A percentile compares a stretch with the other conserved stretches of the same genome.
phyloP scores from a whole-genome alignment of 2,113 vertebrate genomes.

The Notothenia coriiceps region DNA sequence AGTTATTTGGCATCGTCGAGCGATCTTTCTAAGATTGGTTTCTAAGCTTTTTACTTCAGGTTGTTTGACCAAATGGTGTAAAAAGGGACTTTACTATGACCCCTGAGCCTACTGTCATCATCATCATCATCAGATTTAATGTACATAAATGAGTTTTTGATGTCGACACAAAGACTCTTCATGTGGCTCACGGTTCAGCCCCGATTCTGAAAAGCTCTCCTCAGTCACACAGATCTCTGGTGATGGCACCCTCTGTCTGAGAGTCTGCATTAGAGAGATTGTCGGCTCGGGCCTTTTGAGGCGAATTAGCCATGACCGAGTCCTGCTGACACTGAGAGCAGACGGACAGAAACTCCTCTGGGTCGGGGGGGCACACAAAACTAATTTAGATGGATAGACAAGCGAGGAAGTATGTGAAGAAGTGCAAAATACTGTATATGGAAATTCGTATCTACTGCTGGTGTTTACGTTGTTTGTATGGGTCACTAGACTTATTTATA shows the following conservation, averaged over 20 bases:
- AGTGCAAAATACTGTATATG: not conserved
- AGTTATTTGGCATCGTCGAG: constrained; percentile 2
- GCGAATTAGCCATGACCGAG: constrained; percentile 68
- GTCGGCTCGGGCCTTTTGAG: constrained; percentile 62
- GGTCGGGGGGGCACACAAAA: constrained; percentile 9
- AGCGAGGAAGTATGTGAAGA: not conserved
- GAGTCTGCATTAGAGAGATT: constrained; percentile 51
- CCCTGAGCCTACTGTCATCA: not conserved
- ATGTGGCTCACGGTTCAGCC: constrained; percentile 43
- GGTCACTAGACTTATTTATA: not conserved
- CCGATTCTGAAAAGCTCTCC: constrained; percentile 51
- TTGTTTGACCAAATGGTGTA: not conserved
- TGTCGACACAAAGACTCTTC: constrained; percentile 51
- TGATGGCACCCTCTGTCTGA: constrained; percentile 49
- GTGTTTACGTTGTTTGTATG: not conserved
- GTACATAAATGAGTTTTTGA: constrained; percentile 51
- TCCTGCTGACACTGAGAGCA: constrained; percentile 62
- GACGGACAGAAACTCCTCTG: constrained; percentile 23
- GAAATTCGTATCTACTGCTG: no score
- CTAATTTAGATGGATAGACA: constrained; percentile 34
- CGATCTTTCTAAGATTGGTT: not conserved
- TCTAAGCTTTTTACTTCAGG: not conserved
- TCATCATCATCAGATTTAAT: constrained; percentile 32
- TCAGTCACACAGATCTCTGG: constrained; percentile 46
- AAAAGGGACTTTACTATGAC: not conserved